Percentiles rank a stretch among this genome's conserved stretches.
These are phyloP conservation scores for Lymantria monacha DNA, from an alignment of 2,888 invertebrate genomes.

Conservation along the genomic window DNA sequence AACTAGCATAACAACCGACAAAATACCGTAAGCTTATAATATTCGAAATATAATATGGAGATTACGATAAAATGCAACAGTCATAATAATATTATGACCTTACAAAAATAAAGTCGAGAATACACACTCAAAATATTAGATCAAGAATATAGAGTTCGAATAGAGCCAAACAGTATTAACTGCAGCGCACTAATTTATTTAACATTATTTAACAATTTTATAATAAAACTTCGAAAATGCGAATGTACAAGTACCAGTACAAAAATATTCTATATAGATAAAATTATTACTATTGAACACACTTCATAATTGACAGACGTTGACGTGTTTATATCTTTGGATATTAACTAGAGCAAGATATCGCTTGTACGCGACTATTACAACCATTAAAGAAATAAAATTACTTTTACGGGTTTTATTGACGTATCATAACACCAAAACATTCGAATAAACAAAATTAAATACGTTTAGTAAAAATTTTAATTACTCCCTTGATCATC, in stretches of 20 bases:
- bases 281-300: slow-evolving; percentile 4
- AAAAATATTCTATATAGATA: slow-evolving; percentile 1
- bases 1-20: slow-evolving; percentile 55
- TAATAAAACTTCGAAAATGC: neutral
- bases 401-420: no score
- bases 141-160: slow-evolving; percentile 15
- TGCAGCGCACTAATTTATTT: neutral
- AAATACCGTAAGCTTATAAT: slow-evolving; percentile 27
- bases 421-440: no score
- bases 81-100: slow-evolving; percentile 16
- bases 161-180: neutral
- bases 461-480: no score
- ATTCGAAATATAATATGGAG: slow-evolving; percentile 12
- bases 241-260: neutral
- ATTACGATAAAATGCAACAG: slow-evolving; percentile 30
- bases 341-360: slow-evolving; percentile 3
- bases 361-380: no score
- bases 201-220: neutral
- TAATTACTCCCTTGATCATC: no score
- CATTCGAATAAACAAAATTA: no score
- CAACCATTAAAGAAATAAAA: slow-evolving; percentile 3
- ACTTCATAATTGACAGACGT: neutral
- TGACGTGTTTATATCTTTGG: slow-evolving; percentile 27
- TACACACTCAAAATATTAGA: slow-evolving; percentile 15
- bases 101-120: no score